Evolutionary conservation across 2,797 vertebrate genomes (phyloP), one percentile per base, ranked within the genome.

Genomic region (Melopsittacus undulatus): DNA sequence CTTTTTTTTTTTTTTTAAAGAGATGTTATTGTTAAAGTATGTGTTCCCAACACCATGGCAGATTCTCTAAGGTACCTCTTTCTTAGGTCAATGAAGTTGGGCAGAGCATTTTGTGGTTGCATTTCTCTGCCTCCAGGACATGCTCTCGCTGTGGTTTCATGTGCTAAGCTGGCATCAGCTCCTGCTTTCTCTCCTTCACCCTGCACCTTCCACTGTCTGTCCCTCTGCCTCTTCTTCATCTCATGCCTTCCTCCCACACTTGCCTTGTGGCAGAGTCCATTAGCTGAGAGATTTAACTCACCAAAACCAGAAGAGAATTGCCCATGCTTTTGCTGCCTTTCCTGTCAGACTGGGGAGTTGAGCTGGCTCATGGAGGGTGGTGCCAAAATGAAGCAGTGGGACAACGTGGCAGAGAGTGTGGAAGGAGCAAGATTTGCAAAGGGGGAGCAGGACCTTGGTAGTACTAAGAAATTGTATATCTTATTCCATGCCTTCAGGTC

Each of bases 401-500:
- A 89, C 20, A 89, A 54, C 1, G 3, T 15, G 21, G 17, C 2
- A 7, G 49, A 46, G 40, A 59, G 48, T 0, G 1, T 34, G 9
- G 16, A 75, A 81, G 36, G 40, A 85, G 40, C 3, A 4, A 72
- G 26, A 63, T 45, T 36, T 49, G 32, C 2, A 4, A 34, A 38
- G 19, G 24, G 22, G 34, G 10, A 76, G 38, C n/a, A 48, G 13
- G 18, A 69, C 32, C 32, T 69, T 15, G 14, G 12, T 34, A 48
- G 11, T 8, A 5, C 13, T 73, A 54, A 68, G 45, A 66, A 75
- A 18, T 81, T 56, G 49, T 81, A 49, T 40, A 32, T n/a, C 32
- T 78, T 61, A 43, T 14, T 84, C 32, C 27, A 36, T 76, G 40
- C 19, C 26, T 69, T 76, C 40, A 27, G 10, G 32, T 83, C 59